Base-by-base conservation (phyloP, 2,888 invertebrate genomes). In the Eubasilissa splendida region DNA sequence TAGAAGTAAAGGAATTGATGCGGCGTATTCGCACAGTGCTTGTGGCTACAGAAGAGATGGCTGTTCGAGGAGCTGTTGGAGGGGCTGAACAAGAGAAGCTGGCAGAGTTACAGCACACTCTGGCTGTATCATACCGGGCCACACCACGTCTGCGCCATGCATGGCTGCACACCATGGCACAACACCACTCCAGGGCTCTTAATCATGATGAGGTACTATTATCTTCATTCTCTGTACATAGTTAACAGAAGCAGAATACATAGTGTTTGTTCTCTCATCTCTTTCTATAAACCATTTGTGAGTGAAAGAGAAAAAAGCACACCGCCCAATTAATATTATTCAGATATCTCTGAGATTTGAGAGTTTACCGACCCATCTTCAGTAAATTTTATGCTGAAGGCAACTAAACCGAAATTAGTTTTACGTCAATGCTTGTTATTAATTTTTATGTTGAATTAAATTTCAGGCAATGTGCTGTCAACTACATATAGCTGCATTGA, bases 121-220 rank as follows among this genome's bases (percentile, higher is more conserved):
- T 98, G 84, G 98, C 98, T 3, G 97, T 96, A 88, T 97, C 97
- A 0, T 97, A 97, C 86, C 96, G 98, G 66, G 97, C 97, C 59
- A 98, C 98, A 0, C 98, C 99, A 0, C 97, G 98, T 85, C 90
- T 99, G 81, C 90, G 99, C 0, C 96, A 97, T 88, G 98, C 98
- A 0, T 98, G 98, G 98, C 93, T 99, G n/a, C 95, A 97, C 85
- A 96, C 96, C 1, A 96, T 99, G 93, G 96, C 98, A 12, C 93
- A 93, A 85, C 95, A 96, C 87, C 97, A 98, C 86, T 93, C 93
- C 8, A 90, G 95, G 82, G 94, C 96, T 86, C 93, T 93, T 54
- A 96, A 98, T 89, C 94, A 94, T 86, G 97, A 98, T 3, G 99
- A 99, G 92, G 96, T 96, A 86, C 83, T 84, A 84, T 71, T 53